Conservation (phyloP, 2,113 vertebrate species). For the Apus apus region DNA sequence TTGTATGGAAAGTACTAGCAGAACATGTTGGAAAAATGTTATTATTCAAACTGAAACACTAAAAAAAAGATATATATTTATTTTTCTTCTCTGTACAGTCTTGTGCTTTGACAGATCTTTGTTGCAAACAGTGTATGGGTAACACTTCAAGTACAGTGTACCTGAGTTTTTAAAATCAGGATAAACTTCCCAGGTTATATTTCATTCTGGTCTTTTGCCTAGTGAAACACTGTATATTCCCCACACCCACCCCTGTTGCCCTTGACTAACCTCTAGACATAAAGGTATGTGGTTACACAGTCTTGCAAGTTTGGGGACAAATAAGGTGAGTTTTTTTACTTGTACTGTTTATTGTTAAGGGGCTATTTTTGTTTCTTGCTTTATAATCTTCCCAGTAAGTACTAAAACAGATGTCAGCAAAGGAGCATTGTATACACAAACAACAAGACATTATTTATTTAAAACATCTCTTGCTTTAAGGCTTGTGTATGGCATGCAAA, state of each 20-base stretch:
- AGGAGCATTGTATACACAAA: constrained; percentile 41
- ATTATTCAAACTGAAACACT: not conserved
- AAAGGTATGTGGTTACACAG: not conserved
- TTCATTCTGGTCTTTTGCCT: not conserved
- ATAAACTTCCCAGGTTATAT: not conserved
- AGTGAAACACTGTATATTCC: not conserved
- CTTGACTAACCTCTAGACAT: constrained; percentile 56
- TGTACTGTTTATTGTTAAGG: constrained; percentile 31
- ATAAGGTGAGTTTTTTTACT: constrained; percentile 36
- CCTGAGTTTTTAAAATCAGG: not conserved
- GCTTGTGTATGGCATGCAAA: constrained; percentile 38
- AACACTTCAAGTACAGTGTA: not conserved
- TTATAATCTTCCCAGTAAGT: not conserved
- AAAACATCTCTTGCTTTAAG: constrained; percentile 42
- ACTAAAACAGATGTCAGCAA: not conserved
- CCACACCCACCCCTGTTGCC: not conserved
- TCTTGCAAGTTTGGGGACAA: constrained; percentile 58
- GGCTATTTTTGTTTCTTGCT: not conserved
- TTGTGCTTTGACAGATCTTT: not conserved
- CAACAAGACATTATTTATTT: constrained; percentile 62
- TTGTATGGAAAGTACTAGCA: not conserved
- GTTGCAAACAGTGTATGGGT: not conserved
- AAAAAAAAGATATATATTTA: not conserved
- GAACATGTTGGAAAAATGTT: not conserved
- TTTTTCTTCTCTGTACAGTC: not conserved